Conservation (phyloP, 1,140 invertebrate genomes). For the Papilio aristodemus region DNA sequence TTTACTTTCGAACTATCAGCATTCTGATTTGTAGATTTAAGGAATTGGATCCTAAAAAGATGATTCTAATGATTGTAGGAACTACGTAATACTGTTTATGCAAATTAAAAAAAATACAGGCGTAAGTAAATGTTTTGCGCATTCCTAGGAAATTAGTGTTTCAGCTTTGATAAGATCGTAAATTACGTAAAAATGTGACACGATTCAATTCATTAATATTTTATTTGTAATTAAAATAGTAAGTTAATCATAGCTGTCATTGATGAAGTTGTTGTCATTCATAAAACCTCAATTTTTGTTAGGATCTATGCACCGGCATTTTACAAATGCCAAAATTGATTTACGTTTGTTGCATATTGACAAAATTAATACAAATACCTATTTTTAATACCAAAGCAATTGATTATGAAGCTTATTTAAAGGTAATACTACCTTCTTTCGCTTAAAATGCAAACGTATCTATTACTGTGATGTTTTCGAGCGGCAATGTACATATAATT, state of each 20-base stretch:
- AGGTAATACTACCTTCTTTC: not conserved
- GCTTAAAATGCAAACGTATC: not conserved
- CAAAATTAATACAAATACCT: not conserved
- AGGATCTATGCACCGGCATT: not conserved
- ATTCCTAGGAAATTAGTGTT: no score
- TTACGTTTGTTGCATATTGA: not conserved
- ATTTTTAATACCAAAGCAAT: not conserved
- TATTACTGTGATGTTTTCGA: conserved; percentile 35
- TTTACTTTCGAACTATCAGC: not conserved
- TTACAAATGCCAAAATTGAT: not conserved
- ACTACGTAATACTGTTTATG: no score
- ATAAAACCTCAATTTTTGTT: not conserved
- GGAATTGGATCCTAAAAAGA: no score
- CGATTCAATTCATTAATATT: no score
- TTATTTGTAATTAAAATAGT: no score
- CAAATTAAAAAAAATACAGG: no score
- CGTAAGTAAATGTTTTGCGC: no score
- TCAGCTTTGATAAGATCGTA: no score
- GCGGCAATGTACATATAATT: conserved; percentile 56
- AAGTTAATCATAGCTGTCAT: not conserved
- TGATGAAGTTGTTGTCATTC: not conserved
- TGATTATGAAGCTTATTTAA: not conserved
- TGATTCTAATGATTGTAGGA: no score
- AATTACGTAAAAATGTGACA: no score
- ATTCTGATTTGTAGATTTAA: not conserved